These are phyloP conservation scores for Galaxias olidus DNA, from an alignment of 2,797 vertebrate genomes.

Conservation along the genomic window DNA sequence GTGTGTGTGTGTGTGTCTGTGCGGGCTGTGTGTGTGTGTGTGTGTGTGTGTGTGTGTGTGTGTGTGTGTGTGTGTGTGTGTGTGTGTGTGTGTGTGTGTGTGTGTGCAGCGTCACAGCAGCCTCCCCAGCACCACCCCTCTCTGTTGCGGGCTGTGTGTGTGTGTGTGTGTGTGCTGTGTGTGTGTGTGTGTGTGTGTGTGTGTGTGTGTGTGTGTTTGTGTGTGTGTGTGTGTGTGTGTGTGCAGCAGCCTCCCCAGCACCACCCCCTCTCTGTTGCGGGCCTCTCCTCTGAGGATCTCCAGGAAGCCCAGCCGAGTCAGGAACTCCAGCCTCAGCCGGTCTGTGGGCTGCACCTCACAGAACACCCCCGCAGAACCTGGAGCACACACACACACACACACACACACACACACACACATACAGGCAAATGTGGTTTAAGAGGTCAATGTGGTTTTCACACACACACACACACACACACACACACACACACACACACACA, in stretches of 20 bases:
- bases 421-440: too few species aligned
- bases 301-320: conserved; percentile 84
- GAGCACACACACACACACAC: conserved; percentile 14
- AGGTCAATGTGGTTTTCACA: too few species aligned
- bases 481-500: conserved; percentile 48
- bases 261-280: conserved; percentile 64
- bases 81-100: conserved; percentile 11
- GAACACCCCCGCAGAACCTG: conserved; percentile 85
- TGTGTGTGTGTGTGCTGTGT: background rate
- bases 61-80: background rate
- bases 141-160: background rate
- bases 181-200: conserved; percentile 17
- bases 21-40: conserved; percentile 10
- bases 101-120: background rate
- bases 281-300: conserved; percentile 81
- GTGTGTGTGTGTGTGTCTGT: background rate
- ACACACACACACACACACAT: conserved; percentile 9
- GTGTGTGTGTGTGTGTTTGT: conserved; percentile 16
- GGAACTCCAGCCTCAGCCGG: conserved; percentile 78
- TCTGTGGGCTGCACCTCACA: conserved; percentile 82
- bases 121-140: too few species aligned
- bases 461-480: conserved; percentile 4
- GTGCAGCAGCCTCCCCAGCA: conserved; percentile 83
- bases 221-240: conserved; percentile 27
- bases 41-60: background rate